Base-by-base conservation (phyloP, 2,888 invertebrate genomes). In the Galerucella pusilla region DNA sequence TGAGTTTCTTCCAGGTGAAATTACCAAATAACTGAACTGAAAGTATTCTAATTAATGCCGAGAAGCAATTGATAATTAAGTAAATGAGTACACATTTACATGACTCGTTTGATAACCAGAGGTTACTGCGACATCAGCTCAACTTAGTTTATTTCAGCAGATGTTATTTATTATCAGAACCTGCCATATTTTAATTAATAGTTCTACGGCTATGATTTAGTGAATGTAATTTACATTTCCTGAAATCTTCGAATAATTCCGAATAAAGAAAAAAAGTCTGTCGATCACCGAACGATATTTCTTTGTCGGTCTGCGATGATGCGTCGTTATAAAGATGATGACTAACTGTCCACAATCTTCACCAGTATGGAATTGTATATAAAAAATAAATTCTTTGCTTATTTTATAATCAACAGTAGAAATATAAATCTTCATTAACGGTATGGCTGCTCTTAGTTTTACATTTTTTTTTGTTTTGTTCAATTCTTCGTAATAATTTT, bases 201-300 rank as follows among this genome's bases (percentile, higher is more conserved):
- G 45, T 9, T 14, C 25, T 54, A 67, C 72, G 60, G 60, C 46
- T n/a, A 57, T 72, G 72, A 49, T n/a, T 46, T n/a, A 45, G 25
- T 28, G 42, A 66, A 73, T 74, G 77, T 74, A 73, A 79, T 79
- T 79, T 79, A 79, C 79, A 79, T 78, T 79, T 79, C 75, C 78
- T 79, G 75, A 79, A 79, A 79, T 79, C 79, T 65, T 76, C 72
- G 77, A 74, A 78, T 78, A 75, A 74, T 74, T 76, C 74, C 68
- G 60, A 45, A 57, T 54, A 52, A 68, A 67, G 35, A 68, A 52
- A 77, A 76, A 76, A 78, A 78, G 70, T 70, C 76, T 68, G 77
- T 76, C 77, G 77, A 79, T 79, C 79, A 77, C 77, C 69, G 71
- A 57, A 68, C 77, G 73, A 76, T 78, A 42, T 54, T 67, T 68